phyloP scores from a whole-genome alignment of 2,113 vertebrate species.

The Cyphomyrus discorhynchus region DNA sequence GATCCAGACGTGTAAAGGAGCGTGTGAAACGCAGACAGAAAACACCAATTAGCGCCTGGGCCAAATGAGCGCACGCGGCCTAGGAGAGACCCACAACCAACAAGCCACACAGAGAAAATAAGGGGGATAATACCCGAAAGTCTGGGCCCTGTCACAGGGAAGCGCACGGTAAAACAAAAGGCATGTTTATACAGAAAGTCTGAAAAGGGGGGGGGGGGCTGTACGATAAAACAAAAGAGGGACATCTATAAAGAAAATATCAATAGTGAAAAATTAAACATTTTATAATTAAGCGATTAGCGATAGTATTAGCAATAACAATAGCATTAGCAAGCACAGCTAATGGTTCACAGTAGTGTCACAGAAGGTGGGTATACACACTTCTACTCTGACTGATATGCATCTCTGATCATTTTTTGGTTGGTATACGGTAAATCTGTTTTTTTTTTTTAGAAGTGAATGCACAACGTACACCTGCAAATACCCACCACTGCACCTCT shows the following conservation, averaged over 20 bases:
- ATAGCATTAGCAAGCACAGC: not conserved
- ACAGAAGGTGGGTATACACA: not conserved
- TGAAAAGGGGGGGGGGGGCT: slow-evolving; percentile 21
- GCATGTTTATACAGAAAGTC: not conserved
- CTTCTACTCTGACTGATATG: not conserved
- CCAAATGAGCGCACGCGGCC: slow-evolving; percentile 75
- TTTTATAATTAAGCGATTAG: not conserved
- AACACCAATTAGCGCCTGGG: slow-evolving; percentile 90
- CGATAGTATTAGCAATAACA: not conserved
- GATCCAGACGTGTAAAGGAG: slow-evolving; percentile 85
- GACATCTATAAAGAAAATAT: not conserved
- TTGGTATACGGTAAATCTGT: not conserved
- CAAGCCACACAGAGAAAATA: slow-evolving; percentile 1
- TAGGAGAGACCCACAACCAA: slow-evolving; percentile 40
- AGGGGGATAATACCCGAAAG: not conserved
- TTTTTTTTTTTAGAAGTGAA: not conserved
- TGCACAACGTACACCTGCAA: not conserved
- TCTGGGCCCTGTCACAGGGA: not conserved
- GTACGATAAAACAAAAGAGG: slow-evolving; percentile 36
- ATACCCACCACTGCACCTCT: not conserved
- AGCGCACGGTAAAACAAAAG: slow-evolving; percentile 33
- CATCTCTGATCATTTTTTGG: not conserved
- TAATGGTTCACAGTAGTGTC: not conserved
- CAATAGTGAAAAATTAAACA: not conserved
- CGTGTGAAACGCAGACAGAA: slow-evolving; percentile 80